Evolutionary conservation across 1,140 invertebrate genomes (phyloP), one percentile per base, ranked within the genome.

Genomic region (Chironomus striatipennis): DNA sequence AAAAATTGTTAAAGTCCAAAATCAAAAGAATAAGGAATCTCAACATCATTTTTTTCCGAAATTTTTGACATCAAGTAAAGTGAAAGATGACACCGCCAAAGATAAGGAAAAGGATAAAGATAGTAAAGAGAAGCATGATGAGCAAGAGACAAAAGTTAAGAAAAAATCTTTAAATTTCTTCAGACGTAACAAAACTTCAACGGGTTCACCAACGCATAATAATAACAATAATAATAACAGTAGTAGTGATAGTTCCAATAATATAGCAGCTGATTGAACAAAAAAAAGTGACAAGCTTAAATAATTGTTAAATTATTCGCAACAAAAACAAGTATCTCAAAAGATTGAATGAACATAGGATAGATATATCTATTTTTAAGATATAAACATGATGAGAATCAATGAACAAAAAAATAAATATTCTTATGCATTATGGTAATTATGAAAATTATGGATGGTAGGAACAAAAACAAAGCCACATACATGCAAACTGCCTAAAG

Each of bases 1-100:
- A 21, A 70, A 70, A 70, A 70, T 18, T 70, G 18, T 70, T 70
- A 70, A 70, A 70, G 65, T 70, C 10, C 65, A 70, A 20, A 70
- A 70, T 70, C 65, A 70, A 20, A 70, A 70, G 18, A 70, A 70
- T 12, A 70, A 70, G 20, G 65, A 70, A 70, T 70, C 65, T 18
- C 65, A 70, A 21, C 65, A 70, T 70, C 17, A 70, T 20, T 70
- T 70, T 7, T 70, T 70, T 12, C 65, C 65, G 18, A 70, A 70
- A 20, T 70, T 70, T 21, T 20, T 70, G 18, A 70, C 15, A 15
- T 70, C 65, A 70, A 20, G 18, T 70, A 70, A 21, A 18, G 65
- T 18, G 15, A 70, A 70, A 21, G 65, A 70, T 12, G n/a, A 57
- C 2, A n/a, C 9, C 17, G 18, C 20, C 65, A 70, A 70, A 70